phyloP scores from a whole-genome alignment of 2,888 invertebrate genomes.

The Drosophila stalkeri region DNA sequence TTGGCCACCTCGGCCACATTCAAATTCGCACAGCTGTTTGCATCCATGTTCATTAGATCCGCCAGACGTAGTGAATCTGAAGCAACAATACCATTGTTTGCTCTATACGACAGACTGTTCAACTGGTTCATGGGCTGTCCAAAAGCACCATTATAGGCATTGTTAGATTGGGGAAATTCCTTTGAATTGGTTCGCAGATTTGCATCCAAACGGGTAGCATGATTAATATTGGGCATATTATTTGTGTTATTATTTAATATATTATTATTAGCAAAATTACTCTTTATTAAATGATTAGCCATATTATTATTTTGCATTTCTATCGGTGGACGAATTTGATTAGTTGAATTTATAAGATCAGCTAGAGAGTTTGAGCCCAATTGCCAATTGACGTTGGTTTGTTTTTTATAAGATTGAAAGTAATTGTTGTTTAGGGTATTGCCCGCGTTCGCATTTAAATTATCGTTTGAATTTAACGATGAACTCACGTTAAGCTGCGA shows the following conservation, averaged over 20 bases:
- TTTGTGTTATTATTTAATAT: not conserved
- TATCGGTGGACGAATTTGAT: not conserved
- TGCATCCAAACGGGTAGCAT: not conserved
- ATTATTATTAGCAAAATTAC: not conserved
- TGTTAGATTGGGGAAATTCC: not conserved
- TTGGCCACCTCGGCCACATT: conserved; percentile 42
- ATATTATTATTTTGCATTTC: not conserved
- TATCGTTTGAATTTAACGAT: not conserved
- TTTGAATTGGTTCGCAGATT: not conserved
- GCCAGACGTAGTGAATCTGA: conserved; percentile 24
- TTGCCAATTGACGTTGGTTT: not conserved
- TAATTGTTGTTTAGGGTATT: not conserved
- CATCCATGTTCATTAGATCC: conserved; percentile 34
- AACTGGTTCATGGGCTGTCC: not conserved
- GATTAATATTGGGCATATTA: not conserved
- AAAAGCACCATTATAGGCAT: not conserved
- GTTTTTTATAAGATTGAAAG: not conserved
- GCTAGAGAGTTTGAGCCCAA: not conserved
- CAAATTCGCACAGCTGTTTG: not conserved
- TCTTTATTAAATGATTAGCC: not conserved
- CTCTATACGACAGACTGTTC: not conserved
- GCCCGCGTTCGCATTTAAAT: too few species aligned
- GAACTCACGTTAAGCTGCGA: not conserved
- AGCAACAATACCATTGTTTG: not conserved
- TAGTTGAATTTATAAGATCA: conserved; percentile 21